Evolutionary conservation across 2,888 invertebrate genomes (phyloP), one percentile per base, ranked within the genome.

Genomic region (Timandra comae): DNA sequence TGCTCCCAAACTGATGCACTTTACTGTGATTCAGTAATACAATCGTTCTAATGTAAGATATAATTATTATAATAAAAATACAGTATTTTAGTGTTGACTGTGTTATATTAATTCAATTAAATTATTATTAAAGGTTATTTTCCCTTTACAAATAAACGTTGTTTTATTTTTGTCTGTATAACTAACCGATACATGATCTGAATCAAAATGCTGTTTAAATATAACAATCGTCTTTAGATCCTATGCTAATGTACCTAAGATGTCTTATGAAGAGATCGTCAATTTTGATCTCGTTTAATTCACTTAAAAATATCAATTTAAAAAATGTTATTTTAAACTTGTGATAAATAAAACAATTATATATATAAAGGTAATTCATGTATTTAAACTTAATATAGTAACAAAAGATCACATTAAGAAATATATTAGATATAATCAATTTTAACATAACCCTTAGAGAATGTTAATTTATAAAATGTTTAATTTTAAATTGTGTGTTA

Each of bases 81-180:
- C 82, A 84, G 81, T 84, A 84, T 80, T 82, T 79, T 81, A 81
- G 75, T 63, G 58, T 77, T 81, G 82, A 82, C 81, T 82, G 80
- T 81, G 72, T 81, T 72, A 70, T 74, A 70, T 80, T 16, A 77
- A 75, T 78, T 71, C 70, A 70, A 67, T 73, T 82, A 84, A 84
- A 78, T 85, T 82, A 81, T 79, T 73, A 81, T 73, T 79, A 84
- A 82, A 80, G 66, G 69, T 75, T 69, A 56, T 65, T 72, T 64
- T 63, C 52, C 64, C 67, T 71, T 57, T 52, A 45, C 63, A 49
- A 49, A 49, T 38, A 33, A 32, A 33, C 7, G 26, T 56, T 46
- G 52, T 67, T 70, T 74, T 49, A 61, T 65, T 69, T 24, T 3
- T 24, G 3, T 10, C 5, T 33, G n/a, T n/a, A n/a, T n/a, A n/a